A percentile compares a stretch with the other conserved stretches of the same genome.
Conservation (phyloP, 2,113 vertebrate genomes). For the Percina caprodes region DNA sequence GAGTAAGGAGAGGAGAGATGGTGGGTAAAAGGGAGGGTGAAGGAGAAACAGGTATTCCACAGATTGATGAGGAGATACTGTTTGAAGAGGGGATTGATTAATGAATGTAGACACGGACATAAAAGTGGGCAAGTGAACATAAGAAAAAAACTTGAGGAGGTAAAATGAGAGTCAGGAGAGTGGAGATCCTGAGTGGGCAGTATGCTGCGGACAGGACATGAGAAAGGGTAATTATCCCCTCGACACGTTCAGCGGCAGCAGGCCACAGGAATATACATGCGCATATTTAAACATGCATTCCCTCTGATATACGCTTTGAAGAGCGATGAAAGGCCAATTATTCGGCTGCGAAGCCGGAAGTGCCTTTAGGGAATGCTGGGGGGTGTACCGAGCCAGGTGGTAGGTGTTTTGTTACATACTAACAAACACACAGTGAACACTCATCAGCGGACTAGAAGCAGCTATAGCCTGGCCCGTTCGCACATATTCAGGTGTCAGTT, state of each 20-base stretch:
- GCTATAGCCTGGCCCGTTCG: slow-evolving; percentile 26
- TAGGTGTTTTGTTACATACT: slow-evolving; percentile 63
- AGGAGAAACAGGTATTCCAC: slow-evolving; percentile 36
- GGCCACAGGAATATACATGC: slow-evolving; percentile 31
- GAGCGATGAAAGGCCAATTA: slow-evolving; percentile 76
- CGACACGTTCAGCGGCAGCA: slow-evolving; percentile 37
- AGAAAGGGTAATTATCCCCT: slow-evolving; percentile 68
- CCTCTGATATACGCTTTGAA: slow-evolving; percentile 62
- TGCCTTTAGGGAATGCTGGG: slow-evolving; percentile 59
- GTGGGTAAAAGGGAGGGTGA: slow-evolving; percentile 17
- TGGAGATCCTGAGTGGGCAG: slow-evolving; percentile 25
- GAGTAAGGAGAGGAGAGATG: slow-evolving; percentile 43
- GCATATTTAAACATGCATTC: slow-evolving; percentile 51
- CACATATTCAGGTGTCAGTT: slow-evolving; percentile 77
- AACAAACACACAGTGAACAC: slow-evolving; percentile 51
- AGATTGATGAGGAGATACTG: slow-evolving; percentile 62
- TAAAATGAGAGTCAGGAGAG: slow-evolving; percentile 10
- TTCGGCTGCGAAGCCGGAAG: slow-evolving; percentile 51
- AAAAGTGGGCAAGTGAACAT: slow-evolving; percentile 17
- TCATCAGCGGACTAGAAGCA: slow-evolving; percentile 59
- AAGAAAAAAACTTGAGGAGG: slow-evolving; percentile 17
- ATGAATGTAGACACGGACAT: slow-evolving; percentile 43
- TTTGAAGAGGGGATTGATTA: slow-evolving; percentile 29
- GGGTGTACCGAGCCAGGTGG: slow-evolving; percentile 58
- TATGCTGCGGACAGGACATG: slow-evolving; percentile 36